A percentile compares a stretch with the other conserved stretches of the same genome.
These are phyloP conservation scores for Myoxocephalus aenaeus DNA, from an alignment of 2,797 vertebrate species.

Conservation along the genomic window DNA sequence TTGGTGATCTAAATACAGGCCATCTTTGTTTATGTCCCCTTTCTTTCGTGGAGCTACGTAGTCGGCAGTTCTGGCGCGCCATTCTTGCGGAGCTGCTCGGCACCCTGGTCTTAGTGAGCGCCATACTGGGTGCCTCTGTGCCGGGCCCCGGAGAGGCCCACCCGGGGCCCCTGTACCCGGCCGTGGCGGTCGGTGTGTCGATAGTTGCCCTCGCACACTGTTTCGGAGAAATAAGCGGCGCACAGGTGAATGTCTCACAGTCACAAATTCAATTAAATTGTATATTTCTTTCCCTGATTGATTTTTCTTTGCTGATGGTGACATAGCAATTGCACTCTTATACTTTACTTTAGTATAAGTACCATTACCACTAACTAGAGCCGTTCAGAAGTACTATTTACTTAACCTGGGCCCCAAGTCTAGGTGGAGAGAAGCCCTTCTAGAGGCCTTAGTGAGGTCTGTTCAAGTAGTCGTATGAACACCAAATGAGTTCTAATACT, in stretches of 20 bases:
- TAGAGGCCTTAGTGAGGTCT: too few relatives aligned
- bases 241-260: slow-evolving; percentile 80
- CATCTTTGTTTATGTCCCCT: slow-evolving; percentile 18
- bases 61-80: slow-evolving; percentile 84
- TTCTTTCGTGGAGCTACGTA: slow-evolving; percentile 81
- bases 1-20: slow-evolving; percentile 17
- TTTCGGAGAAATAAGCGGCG: slow-evolving; percentile 87
- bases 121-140: slow-evolving; percentile 85
- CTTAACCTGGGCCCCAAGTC: too few relatives aligned
- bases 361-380: neutral
- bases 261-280: neutral
- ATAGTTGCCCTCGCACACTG: slow-evolving; percentile 80
- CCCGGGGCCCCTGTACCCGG: slow-evolving; percentile 82
- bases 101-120: slow-evolving; percentile 86
- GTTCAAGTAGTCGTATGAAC: too few relatives aligned
- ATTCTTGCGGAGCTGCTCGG: slow-evolving; percentile 83
- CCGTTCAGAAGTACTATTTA: too few relatives aligned
- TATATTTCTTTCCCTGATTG: neutral
- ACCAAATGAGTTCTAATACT: too few relatives aligned
- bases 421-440: too few relatives aligned
- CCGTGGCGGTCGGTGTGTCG: slow-evolving; percentile 84
- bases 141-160: slow-evolving; percentile 69
- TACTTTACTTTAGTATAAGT: neutral
- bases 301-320: neutral
- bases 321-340: neutral